Evolutionary conservation across 2,888 invertebrate species (phyloP), one percentile per base, ranked within the genome.

Genomic region (Tanytarsus gracilentus): DNA sequence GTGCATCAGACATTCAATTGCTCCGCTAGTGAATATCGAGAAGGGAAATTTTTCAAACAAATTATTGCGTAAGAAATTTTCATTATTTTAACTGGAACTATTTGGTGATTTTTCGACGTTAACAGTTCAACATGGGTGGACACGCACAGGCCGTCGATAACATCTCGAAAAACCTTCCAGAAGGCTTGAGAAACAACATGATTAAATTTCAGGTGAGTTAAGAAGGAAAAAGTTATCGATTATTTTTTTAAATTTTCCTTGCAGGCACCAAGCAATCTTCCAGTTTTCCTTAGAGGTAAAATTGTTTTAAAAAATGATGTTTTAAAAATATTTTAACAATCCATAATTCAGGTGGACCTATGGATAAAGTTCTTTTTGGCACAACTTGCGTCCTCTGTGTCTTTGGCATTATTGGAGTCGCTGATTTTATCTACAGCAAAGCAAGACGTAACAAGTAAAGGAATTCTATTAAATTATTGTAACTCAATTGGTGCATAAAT

Each of bases 351-450:
- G 60, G 74, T 40, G 74, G 74, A 4, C 72, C 74, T 51, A 64
- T 63, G 8, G 74, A 74, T 53, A 72, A 68, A 62, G 66, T 59
- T 1, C 65, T 74, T 3, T 74, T 71, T 63, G 74, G 74, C 23
- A 25, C 71, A 26, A 74, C 74, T 14, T 64, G 68, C 1, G 74
- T 66, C 4, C 64, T 73, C 0, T 74, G 74, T 55, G 75, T 72
- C 2, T 7, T 74, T 9, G 73, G 74, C 1, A 7, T 74, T 4
- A 1, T 72, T 1, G 65, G 69, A 59, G 64, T 72, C 40, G 62
- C 66, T 1, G 65, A 72, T 7, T 62, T 73, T 68, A 59, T 68
- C 14, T 74, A 74, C 62, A 63, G 65, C 30, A 63, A 74, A 69
- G 72, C 72, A 29, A 72, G 72, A 63, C 64, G 69, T 59, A 73